Base-by-base conservation (phyloP, 2,797 vertebrate genomes). In the Schizopygopsis malacanthus region DNA sequence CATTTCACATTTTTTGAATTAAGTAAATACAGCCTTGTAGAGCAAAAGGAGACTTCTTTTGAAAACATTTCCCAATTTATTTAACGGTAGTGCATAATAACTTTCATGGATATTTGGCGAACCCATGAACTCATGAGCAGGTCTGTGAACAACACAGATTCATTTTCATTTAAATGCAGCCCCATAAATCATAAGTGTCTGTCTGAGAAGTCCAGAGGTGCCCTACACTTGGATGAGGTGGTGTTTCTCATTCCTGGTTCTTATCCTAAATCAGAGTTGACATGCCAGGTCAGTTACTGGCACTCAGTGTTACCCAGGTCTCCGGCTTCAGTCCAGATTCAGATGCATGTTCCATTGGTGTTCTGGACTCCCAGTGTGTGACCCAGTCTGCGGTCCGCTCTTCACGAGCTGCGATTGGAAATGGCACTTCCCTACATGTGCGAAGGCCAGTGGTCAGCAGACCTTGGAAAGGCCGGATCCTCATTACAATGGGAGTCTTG, bases 401-500 rank as follows among this genome's bases (percentile, higher is more conserved):
- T 63, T 28, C 25, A 63, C 25, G 2, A 83, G 75, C 69, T 50
- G 22, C 70, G 72, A 87, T 78, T 85, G 85, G 82, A 91, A 82
- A 87, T 61, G 33, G 77, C 79, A 79, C 33, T 84, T 91, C 76
- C 87, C 79, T 75, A 52, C n/a, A 25, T 77, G 75, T 70, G 50
- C 70, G 41, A 87, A 83, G 39, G 79, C 86, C 81, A 80, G 71
- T 85, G 80, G 86, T 89, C 52, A 22, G 70, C 70, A 54, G 70
- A 85, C 85, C 87, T 81, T 69, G 71, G 75, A 87, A 87, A 39
- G 25, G 41, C 47, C 73, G 25, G 39, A 45, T 65, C 63, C 63
- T 73, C 70, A 88, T 59, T 61, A 89, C 76, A 89, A 85, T 80
- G 69, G 78, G 79, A 77, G 81, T 88, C 81, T 85, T 87, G 85